Base-by-base conservation (phyloP, 1,140 invertebrate genomes). In the Trachelipus rathkii region DNA sequence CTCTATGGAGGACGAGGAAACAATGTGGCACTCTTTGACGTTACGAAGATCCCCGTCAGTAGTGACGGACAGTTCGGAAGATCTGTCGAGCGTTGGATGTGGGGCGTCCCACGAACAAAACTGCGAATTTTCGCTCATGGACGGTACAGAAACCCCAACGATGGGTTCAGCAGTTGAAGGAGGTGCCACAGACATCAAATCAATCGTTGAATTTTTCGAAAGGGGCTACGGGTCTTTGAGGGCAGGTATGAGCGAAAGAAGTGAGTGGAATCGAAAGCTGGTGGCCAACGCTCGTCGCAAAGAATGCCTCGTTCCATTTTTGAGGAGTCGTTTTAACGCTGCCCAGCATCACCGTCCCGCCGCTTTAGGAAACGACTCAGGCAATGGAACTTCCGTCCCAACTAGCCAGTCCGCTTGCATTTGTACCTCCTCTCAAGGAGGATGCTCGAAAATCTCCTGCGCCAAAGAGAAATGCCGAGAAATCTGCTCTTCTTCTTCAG, bases 191-290 rank as follows among this genome's bases (percentile, higher is more conserved):
- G 82, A 93, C 86, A 94, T 95, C 71, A 91, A 91, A 60, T 92
- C 92, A 82, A 94, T 94, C 76, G 93, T 95, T 11, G 92, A 95
- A 79, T 95, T 94, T 83, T 94, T 95, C 83, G 93, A 95, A 84
- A 87, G 90, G 15, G 93, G 78, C 21, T 80, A 77, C 73, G 76
- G 79, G 19, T 77, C 72, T 67, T 75, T 75, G 33, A 24, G 78
- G 10, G 46, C 60, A 8, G 77, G 79, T 11, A 60, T 60, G 50
- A 60, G 19, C 19, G 50, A 60, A 60, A 33, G 33, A 33, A 44
- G 43, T 5, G 77, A 75, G 1, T 46, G 73, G 11, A 70, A 70
- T 7, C 50, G 68, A 43, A 70, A 74, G 53, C 66, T 46, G 24
- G 75, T 74, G 0, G 72, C 77, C 15, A 50, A 74, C 21, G 71